phyloP scores from a whole-genome alignment of 1,140 invertebrate species.

The Polyergus mexicanus region DNA sequence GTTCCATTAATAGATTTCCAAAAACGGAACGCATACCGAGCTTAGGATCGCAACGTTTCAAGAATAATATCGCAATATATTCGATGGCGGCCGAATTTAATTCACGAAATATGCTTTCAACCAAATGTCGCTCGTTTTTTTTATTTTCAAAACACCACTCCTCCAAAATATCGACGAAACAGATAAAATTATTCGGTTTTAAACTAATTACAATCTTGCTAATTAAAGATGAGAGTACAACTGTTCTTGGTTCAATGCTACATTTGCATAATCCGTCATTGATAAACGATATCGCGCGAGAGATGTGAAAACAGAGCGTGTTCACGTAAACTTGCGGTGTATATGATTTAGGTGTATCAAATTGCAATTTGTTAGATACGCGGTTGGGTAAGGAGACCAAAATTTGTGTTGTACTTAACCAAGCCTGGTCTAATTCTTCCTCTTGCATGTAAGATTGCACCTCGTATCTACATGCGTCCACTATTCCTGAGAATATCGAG shows the following conservation, averaged over 20 bases:
- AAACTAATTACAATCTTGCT: constrained; percentile 88
- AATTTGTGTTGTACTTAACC: constrained; percentile 88
- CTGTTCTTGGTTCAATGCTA: constrained; percentile 83
- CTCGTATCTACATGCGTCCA: constrained; percentile 79
- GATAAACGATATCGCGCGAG: constrained; percentile 88
- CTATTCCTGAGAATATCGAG: constrained; percentile 86
- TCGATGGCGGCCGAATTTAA: constrained; percentile 85
- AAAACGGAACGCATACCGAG: constrained; percentile 81
- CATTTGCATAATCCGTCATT: constrained; percentile 82
- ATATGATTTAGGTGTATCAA: constrained; percentile 88
- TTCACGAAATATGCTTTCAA: constrained; percentile 82
- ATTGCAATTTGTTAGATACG: constrained; percentile 89
- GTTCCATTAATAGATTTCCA: constrained; percentile 82
- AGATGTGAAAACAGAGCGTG: constrained; percentile 88
- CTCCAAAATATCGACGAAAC: constrained; percentile 85
- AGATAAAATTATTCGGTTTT: constrained; percentile 82
- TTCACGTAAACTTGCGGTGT: constrained; percentile 87
- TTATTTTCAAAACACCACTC: constrained; percentile 77
- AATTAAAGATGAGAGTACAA: constrained; percentile 87
- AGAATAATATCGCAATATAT: constrained; percentile 82
- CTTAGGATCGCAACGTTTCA: constrained; percentile 79
- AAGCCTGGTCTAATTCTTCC: constrained; percentile 80
- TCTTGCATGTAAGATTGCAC: constrained; percentile 62
- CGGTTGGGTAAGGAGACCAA: constrained; percentile 89
- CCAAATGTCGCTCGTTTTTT: constrained; percentile 68